Evolutionary conservation across 2,888 invertebrate species (phyloP).

Genomic region (Hyppa rectilinea): DNA sequence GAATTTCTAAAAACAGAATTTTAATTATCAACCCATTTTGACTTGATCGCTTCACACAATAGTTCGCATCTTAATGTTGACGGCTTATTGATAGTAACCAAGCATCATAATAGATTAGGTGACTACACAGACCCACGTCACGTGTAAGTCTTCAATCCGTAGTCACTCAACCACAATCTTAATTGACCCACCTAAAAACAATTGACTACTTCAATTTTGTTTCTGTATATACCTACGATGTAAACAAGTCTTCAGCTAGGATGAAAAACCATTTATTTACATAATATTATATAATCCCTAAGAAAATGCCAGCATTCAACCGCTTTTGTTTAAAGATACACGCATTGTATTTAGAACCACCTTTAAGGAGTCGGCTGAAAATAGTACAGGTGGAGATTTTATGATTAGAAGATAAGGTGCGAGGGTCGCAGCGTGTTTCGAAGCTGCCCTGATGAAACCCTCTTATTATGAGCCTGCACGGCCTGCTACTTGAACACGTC

Average conservation of each 20-base stretch:
- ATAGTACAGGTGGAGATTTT: conserved; percentile 71
- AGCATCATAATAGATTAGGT: no score
- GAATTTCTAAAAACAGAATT: conserved; percentile 78
- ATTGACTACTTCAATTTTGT: not conserved
- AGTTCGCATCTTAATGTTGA: conserved; percentile 4
- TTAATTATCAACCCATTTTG: conserved; percentile 73
- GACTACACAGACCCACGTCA: not conserved
- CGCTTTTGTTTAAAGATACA: not conserved
- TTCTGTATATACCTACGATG: not conserved
- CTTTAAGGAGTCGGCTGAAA: conserved; percentile 57
- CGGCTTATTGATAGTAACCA: not conserved
- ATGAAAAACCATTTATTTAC: not conserved
- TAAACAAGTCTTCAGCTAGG: not conserved
- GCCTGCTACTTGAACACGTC: conserved; percentile 87
- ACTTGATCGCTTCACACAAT: conserved; percentile 45
- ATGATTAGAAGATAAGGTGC: conserved; percentile 81
- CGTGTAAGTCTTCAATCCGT: not conserved
- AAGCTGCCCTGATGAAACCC: conserved; percentile 75
- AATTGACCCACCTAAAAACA: not conserved
- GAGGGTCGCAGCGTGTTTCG: conserved; percentile 73
- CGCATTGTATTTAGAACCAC: conserved; percentile 28
- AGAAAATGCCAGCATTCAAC: not conserved
- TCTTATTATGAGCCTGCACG: conserved; percentile 89
- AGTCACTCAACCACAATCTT: no score
- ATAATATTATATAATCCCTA: not conserved